phyloP scores from a whole-genome alignment of 2,888 invertebrate species.

The Hipparchia semele region DNA sequence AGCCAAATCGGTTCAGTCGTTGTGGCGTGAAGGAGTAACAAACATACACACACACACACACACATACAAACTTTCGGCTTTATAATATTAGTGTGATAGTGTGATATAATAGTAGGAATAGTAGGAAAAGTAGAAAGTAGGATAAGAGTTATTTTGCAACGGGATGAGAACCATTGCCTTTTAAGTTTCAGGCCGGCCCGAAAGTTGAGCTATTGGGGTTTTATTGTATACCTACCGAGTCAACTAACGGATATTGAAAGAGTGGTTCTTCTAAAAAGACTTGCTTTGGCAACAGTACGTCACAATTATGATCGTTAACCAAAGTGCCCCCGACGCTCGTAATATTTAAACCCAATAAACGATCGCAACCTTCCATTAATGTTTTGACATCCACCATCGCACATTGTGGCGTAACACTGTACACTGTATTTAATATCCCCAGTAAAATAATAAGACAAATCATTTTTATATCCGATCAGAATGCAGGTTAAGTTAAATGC shows the following conservation, averaged over 20 bases:
- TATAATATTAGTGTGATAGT: no score
- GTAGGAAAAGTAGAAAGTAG: no score
- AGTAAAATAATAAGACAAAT: background rate
- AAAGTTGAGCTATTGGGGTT: no score
- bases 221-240: slow-evolving; percentile 56
- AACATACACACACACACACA: no score
- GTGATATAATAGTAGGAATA: no score
- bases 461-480: background rate
- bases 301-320: slow-evolving; percentile 76
- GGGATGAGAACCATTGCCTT: no score
- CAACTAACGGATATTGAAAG: slow-evolving; percentile 66
- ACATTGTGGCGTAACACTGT: slow-evolving; percentile 53
- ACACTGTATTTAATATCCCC: slow-evolving; percentile 41
- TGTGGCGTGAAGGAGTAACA: no score
- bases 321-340: slow-evolving; percentile 73
- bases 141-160: no score
- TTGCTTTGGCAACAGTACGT: slow-evolving; percentile 72
- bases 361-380: slow-evolving; percentile 71
- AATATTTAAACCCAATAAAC: slow-evolving; percentile 66
- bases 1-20: no score
- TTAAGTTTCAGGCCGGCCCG: no score
- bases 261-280: slow-evolving; percentile 74
- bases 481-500: background rate
- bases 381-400: slow-evolving; percentile 62
- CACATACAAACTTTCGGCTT: no score